Evolutionary conservation across 2,113 vertebrate genomes (phyloP), one percentile per base, ranked within the genome.

Genomic region (Cyprinus carpio): DNA sequence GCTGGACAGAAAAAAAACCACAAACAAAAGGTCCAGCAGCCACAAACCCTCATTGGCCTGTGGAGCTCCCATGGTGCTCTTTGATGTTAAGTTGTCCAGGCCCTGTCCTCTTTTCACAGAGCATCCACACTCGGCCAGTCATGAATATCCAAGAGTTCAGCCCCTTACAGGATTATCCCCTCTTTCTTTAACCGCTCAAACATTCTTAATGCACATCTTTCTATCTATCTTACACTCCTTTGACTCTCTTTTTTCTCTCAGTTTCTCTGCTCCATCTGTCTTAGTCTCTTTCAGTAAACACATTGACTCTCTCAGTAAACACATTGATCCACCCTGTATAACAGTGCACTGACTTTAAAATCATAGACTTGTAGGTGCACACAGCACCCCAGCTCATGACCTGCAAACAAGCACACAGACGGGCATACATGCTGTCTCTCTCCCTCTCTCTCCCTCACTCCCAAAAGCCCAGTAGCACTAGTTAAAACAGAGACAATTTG

Each of bases 141-240:
- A 95, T 95, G 94, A 95, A 95, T 95, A 95, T 95, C 95, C 93
- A 95, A 95, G 94, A 93, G 91, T 94, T 92, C 89, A 87, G 90
- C 93, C 91, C 92, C 93, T 92, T 91, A 94, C 92, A 91, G 94
- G 94, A 95, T 95, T 95, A 95, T 94, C 94, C 92, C 82, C 88
- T 91, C 85, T 93, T 94, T 94, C 93, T 92, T 93, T 90, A 89
- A 88, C 87, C 88, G 92, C 91, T 93, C 89, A 92, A 90, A 94
- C 93, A 92, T 91, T 92, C 91, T 92, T 91, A 95, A 92, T 91
- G 88, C 90, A 86, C 82, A 94, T 92, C 92, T 85, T 91, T 93
- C 90, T 93, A 90, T 88, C 90, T 88, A 82, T 88, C 5, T 75
- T 83, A 75, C 72, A 65, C 83, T 85, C 74, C 80, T 82, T 82